A percentile compares a stretch with the other conserved stretches of the same genome.
Conservation (phyloP, 2,888 invertebrate species). For the Melanchra persicariae region DNA sequence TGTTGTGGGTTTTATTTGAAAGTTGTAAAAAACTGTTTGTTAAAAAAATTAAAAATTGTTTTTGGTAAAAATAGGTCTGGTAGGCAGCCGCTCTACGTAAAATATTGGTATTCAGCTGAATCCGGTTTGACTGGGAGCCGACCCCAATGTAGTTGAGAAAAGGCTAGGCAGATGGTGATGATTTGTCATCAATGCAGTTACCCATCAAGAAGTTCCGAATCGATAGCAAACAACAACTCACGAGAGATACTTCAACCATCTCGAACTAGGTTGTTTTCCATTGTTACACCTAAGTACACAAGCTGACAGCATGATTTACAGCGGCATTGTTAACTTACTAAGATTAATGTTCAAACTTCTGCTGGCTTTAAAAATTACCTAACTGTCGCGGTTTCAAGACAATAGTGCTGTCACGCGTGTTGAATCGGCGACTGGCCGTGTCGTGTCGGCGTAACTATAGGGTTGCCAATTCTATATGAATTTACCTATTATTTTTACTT, state of each 20-base stretch:
- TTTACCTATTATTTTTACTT: neutral
- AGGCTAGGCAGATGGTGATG: too few relatives aligned
- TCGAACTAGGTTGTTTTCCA: slow-evolving; percentile 1
- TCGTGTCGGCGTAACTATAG: slow-evolving; percentile 42
- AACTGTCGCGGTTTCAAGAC: slow-evolving; percentile 43
- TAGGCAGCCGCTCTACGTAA: too few relatives aligned
- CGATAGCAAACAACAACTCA: too few relatives aligned
- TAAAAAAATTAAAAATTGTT: too few relatives aligned
- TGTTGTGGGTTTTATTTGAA: too few relatives aligned
- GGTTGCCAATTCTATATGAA: slow-evolving; percentile 56
- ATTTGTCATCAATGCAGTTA: too few relatives aligned
- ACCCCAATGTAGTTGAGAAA: too few relatives aligned
- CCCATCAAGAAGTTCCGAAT: too few relatives aligned
- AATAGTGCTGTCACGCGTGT: slow-evolving; percentile 42
- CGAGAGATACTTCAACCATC: neutral
- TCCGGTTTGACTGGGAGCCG: too few relatives aligned
- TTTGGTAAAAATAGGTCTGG: too few relatives aligned
- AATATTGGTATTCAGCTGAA: too few relatives aligned
- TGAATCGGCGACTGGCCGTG: slow-evolving; percentile 27
- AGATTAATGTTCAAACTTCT: slow-evolving; percentile 37
- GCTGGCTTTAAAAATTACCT: slow-evolving; percentile 43
- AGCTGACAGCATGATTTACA: slow-evolving; percentile 27
- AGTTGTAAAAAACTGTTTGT: too few relatives aligned
- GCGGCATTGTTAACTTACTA: slow-evolving; percentile 36
- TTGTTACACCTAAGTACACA: slow-evolving; percentile 23